Base-by-base conservation (phyloP, 1,140 invertebrate genomes). In the Neodiprion lecontei region DNA sequence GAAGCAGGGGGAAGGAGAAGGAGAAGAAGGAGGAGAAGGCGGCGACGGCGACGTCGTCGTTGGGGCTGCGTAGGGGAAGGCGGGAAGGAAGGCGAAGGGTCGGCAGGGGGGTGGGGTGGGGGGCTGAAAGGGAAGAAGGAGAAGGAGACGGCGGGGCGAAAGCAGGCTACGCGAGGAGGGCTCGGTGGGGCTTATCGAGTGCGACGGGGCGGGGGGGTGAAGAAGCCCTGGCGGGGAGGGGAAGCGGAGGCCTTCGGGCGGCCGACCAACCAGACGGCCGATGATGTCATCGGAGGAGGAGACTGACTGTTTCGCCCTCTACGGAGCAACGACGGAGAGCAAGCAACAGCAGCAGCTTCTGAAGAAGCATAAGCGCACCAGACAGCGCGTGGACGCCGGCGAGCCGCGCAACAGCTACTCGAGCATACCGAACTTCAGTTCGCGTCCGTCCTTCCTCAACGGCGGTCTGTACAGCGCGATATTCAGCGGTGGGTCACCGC, bases 271-370 rank as follows among this genome's bases (percentile, higher is more conserved):
- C 87, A 89, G 86, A 88, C 86, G 87, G 87, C 94, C 92, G 94
- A 95, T 96, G 94, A 96, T 96, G 95, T 96, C 95, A 96, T 96
- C 94, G 93, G 95, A 96, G 93, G 95, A 96, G 94, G 95, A 96
- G 91, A 93, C 93, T 90, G 93, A 94, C 90, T 93, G 92, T 91
- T 95, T 94, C 92, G 94, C 94, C 91, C 93, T 95, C 93, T 96
- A 94, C 92, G 94, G 93, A 93, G 94, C 87, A 88, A 85, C 82
- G 79, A 88, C 86, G 85, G 88, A 89, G 83, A 89, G 88, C 84
- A 89, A 89, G 88, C 88, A 89, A 86, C 88, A 89, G 88, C 88
- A 94, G 93, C 93, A 92, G 90, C 93, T 95, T 90, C 91, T 95
- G 91, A 95, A 95, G 92, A 96, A 96, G 92, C 90, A 91, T 90